Conservation (phyloP, 2,797 vertebrate genomes). For the Glossophaga mutica region DNA sequence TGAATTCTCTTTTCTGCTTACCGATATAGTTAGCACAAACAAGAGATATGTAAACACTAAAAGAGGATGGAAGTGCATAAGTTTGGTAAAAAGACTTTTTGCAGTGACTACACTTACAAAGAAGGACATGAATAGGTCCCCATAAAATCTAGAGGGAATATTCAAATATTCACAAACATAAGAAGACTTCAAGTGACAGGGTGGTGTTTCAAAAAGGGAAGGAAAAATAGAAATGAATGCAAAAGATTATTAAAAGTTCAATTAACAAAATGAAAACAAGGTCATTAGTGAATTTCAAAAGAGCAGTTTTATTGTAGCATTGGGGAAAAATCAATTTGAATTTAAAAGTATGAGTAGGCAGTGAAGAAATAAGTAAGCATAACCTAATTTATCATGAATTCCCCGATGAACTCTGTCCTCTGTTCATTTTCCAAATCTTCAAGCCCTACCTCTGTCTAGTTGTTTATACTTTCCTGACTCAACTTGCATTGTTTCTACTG, state of each 20-base stretch:
- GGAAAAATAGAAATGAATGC: not conserved
- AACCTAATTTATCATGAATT: not conserved
- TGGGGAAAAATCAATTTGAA: not conserved
- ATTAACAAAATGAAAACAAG: not conserved
- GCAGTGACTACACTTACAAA: not conserved
- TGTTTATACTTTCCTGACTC: not conserved
- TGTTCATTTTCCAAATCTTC: not conserved
- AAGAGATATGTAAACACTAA: not conserved
- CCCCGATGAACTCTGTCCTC: not conserved
- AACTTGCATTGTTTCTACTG: not conserved
- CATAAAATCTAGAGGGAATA: not conserved
- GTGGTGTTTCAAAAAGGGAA: not conserved
- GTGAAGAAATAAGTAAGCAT: not conserved
- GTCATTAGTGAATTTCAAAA: not conserved
- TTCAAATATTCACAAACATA: not conserved
- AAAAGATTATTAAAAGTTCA: not conserved
- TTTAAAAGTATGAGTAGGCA: not conserved
- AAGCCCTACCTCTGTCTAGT: not conserved
- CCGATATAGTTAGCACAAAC: not conserved
- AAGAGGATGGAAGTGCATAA: not conserved
- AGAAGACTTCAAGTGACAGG: not conserved
- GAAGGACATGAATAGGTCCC: not conserved
- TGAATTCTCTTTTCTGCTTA: not conserved
- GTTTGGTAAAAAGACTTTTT: not conserved
- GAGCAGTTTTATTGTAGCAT: not conserved